Base-by-base conservation (phyloP, 1,140 invertebrate genomes). In the Cecropterus lyciades region DNA sequence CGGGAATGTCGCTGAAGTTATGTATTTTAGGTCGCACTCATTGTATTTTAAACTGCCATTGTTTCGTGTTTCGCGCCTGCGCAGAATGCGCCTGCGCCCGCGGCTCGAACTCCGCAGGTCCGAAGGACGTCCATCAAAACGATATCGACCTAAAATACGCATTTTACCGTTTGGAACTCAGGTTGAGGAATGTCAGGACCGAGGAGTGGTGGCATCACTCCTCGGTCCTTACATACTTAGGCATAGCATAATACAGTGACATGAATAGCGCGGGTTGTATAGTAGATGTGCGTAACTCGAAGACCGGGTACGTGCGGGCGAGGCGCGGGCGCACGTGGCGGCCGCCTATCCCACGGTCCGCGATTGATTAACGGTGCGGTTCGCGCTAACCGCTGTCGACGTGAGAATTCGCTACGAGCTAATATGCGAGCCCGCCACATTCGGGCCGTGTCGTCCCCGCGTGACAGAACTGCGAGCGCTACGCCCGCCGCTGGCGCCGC, bases 21-120 rank as follows among this genome's bases (percentile, higher is more conserved):
- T 85, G 83, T 85, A 84, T 87, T 86, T 83, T 70, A 85, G 84
- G 62, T 73, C 81, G 79, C 79, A 82, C 84, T 89, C 84, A 87
- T 90, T 89, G 87, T 89, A 89, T 88, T 88, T 84, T 89, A 89
- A 88, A 88, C 77, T 78, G 79, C 87, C 73, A 88, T 88, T 86
- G 84, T 88, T 87, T 84, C 85, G 83, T 80, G 82, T 79, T 88
- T 88, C 83, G 87, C 87, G 85, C 84, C 85, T 82, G 77, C 79
- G 70, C 73, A 79, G 76, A 78, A 79, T 78, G 80, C 40, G 53
- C 71, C 72, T 53, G 69, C 74, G 73, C 65, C 46, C 51, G 60
- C 70, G 33, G 37, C 27, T 62, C 56, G 59, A 33, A 33, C 30
- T 14, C 33, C 56, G 56, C 27, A 10, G 27, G 24, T 43, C 56